Conservation (phyloP, 1,140 invertebrate genomes). For the Lithobius niger region DNA sequence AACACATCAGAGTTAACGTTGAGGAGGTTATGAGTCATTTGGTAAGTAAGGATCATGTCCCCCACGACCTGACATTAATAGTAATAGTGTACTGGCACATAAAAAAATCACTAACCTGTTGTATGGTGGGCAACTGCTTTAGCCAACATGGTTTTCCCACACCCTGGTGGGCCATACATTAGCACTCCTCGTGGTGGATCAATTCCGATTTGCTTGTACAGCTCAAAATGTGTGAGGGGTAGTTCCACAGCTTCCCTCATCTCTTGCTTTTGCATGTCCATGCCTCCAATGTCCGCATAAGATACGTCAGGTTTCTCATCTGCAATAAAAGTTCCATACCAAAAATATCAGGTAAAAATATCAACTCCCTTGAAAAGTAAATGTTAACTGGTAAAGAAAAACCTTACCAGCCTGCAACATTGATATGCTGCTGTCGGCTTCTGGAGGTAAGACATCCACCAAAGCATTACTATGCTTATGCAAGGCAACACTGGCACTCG, state of each 20-base stretch:
- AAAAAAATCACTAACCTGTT: constrained; percentile 47
- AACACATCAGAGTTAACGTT: too few relatives aligned
- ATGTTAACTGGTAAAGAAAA: background rate
- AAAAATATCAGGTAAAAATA: background rate
- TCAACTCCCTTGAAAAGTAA: background rate
- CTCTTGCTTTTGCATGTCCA: constrained; percentile 99
- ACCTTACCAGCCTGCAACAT: constrained; percentile 76
- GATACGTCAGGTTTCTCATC: constrained; percentile 98
- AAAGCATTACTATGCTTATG: constrained; percentile 97
- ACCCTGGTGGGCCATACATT: constrained; percentile 96
- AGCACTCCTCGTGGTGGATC: constrained; percentile 94
- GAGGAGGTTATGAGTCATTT: too few relatives aligned
- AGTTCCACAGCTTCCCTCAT: constrained; percentile 97
- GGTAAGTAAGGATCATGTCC: too few relatives aligned
- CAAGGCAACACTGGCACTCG: constrained; percentile 87
- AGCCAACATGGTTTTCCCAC: constrained; percentile 96
- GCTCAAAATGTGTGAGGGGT: constrained; percentile 93
- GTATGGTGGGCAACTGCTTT: constrained; percentile 96
- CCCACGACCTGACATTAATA: too few relatives aligned
- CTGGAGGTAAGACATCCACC: constrained; percentile 91
- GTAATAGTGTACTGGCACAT: too few relatives aligned
- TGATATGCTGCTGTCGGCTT: constrained; percentile 94
- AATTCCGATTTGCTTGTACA: constrained; percentile 98
- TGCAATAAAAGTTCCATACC: too few relatives aligned
- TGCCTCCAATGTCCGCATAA: constrained; percentile 96